phyloP scores from a whole-genome alignment of 2,888 invertebrate genomes.

The Globia sparganii region DNA sequence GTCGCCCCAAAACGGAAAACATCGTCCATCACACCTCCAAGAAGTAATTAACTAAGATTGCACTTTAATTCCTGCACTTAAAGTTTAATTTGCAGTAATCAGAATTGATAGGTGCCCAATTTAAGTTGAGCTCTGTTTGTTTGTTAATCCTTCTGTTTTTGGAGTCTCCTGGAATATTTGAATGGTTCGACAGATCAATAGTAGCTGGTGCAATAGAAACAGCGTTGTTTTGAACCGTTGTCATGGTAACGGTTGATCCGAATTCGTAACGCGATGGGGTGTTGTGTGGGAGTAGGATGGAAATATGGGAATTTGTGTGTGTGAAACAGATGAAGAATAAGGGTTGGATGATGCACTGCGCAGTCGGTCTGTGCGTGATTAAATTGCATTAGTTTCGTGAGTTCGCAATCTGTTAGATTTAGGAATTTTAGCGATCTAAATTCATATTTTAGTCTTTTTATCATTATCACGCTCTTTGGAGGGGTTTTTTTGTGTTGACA shows the following conservation, averaged over 20 bases:
- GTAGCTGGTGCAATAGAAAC: slow-evolving; percentile 72
- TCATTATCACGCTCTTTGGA: neutral
- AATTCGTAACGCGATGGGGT: slow-evolving; percentile 81
- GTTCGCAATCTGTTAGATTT: slow-evolving; percentile 58
- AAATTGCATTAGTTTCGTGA: slow-evolving; percentile 84
- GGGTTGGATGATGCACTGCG: slow-evolving; percentile 82
- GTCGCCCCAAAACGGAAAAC: slow-evolving; percentile 58
- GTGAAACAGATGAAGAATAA: slow-evolving; percentile 70
- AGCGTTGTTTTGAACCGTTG: slow-evolving; percentile 85
- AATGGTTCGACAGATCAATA: slow-evolving; percentile 73
- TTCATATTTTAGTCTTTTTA: neutral
- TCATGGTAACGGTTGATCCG: slow-evolving; percentile 84
- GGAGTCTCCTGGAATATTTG: slow-evolving; percentile 53
- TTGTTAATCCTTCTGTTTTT: slow-evolving; percentile 60
- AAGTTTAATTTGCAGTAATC: slow-evolving; percentile 80
- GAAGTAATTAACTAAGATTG: slow-evolving; percentile 79
- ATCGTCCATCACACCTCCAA: slow-evolving; percentile 59
- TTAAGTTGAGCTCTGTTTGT: slow-evolving; percentile 72
- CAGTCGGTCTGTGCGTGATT: slow-evolving; percentile 80
- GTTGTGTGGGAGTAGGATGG: slow-evolving; percentile 72
- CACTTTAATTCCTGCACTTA: slow-evolving; percentile 78
- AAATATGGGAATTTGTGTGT: slow-evolving; percentile 41
- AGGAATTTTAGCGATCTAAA: slow-evolving; percentile 39
- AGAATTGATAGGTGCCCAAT: slow-evolving; percentile 71
- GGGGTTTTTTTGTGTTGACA: too few relatives aligned